Base-by-base conservation (phyloP, 2,113 vertebrate species). In the Lepisosteus osseus region DNA sequence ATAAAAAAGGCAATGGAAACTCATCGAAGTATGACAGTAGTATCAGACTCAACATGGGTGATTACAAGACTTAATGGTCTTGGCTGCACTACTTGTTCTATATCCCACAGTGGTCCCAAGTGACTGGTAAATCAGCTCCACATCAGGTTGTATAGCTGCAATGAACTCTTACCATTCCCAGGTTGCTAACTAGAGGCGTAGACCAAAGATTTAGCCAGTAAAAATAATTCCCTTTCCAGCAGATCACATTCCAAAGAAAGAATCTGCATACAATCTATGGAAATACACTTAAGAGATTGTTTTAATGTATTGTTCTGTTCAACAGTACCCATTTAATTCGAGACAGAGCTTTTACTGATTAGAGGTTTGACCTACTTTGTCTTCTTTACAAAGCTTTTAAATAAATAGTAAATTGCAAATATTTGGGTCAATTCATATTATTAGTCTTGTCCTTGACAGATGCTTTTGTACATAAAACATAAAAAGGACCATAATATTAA, bases 11-110 rank as follows among this genome's bases (percentile, higher is more conserved):
- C 75, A 57, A 14, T 59, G n/a, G 82, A 76, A 82, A 82, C 72
- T 76, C 70, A 85, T 79, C 83, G 80, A 78, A 81, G 82, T 79
- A 76, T 59, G 54, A 82, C 76, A 73, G 75, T 74, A 74, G 74
- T 79, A 83, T 86, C 78, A 83, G 70, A 62, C 82, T 81, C 77
- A 85, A 76, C 77, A 82, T 82, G 82, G 82, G 83, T 84, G 85
- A 88, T 89, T 90, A 86, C 83, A 78, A 83, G 78, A 78, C 82
- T 84, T 89, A 90, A 87, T 86, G 78, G 82, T 80, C 78, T 82
- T 88, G 86, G 86, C 85, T 83, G 89, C 82, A 85, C 80, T 82
- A 85, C 82, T 71, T 88, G 87, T 86, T 90, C 88, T 87, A 89
- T 80, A 90, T 86, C 81, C 73, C 78, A 80, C 82, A 86, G 84